Base-by-base conservation (phyloP, 1,140 invertebrate genomes). In the Platyura marginata region DNA sequence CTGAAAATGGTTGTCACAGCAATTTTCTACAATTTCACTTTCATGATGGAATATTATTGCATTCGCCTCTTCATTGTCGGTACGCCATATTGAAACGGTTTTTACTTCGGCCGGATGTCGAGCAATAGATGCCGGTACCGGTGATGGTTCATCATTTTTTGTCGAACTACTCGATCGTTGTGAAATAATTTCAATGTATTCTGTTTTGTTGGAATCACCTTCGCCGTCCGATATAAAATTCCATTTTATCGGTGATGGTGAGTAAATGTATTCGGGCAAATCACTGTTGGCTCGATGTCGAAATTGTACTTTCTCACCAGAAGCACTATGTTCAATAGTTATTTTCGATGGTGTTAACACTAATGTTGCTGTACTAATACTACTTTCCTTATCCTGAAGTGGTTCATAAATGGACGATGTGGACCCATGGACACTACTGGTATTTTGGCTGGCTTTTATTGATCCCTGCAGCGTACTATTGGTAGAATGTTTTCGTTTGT, bases 401-500 rank as follows among this genome's bases (percentile, higher is more conserved):
- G 29, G 34, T 16, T 41, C 35, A 42, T 11, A 21, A 36, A 21
- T 13, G 9, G 9, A 34, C 40, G 13, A 49, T 49, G 4, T 18
- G 9, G 21, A 22, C 18, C 25, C 1, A 42, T 41, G 52, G 43
- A 56, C 44, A 21, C 48, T 48, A 43, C 56, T 55, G 47, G 52
- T 55, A 4, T 53, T 55, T 56, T 1, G 55, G 53, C 0, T 47
- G 52, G 39, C 55, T 56, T 36, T 51, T 49, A 6, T 60, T 58
- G 1, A 60, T 41, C 22, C 53, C 56, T 4, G 55, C 38, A 39
- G 58, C 21, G 5, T 56, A 60, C 15, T 58, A 56, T 6, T 29
- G 25, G 25, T 29, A 6, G 25, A 57, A 60, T 2, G 50, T 56
- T 42, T 60, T 60, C 32, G 56, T 55, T 22, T 56, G 55, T 60